Base-by-base conservation (phyloP, 2,888 invertebrate species). In the Abrostola triplasia region DNA sequence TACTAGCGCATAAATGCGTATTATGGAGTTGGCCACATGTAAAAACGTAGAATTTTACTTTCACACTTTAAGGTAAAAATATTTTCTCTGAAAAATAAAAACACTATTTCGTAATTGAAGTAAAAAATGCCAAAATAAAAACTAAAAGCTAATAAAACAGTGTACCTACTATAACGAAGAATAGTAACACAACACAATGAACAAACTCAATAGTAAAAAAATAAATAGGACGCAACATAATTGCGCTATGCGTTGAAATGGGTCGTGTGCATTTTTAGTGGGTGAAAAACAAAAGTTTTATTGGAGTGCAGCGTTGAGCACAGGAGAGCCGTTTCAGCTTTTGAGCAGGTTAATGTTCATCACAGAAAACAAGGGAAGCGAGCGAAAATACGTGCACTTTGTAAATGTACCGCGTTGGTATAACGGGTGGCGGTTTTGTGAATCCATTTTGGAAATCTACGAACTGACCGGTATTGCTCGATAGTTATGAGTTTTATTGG, bases 281-380 rank as follows among this genome's bases (percentile, higher is more conserved):
- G 61, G 73, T 44, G 65, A 78, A 85, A 84, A 84, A 88, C 83
- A 88, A 84, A 85, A 83, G 82, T 85, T 87, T 85, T 80, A 84
- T 86, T 83, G 78, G 77, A 84, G 81, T 80, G 78, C 72, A 82
- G 75, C 80, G 70, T 73, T 79, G 72, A 70, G 64, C 72, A 76
- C 78, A 65, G 77, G 80, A 67, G 80, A 76, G 75, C 74, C 82
- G 82, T 88, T 89, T 87, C 84, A 84, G 87, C 83, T 87, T 86
- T 86, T 86, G 84, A 87, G 77, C 84, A 86, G 84, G 88, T 88
- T 87, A 88, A 88, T 90, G 85, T 87, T 86, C 81, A 85, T 85
- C 84, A 83, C 82, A 79, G 79, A 79, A 83, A 86, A 84, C 83
- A 83, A 76, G 80, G 69, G 77, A 64, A 73, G 70, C 75, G 60